These are phyloP conservation scores for Danionella cerebrum DNA, from an alignment of 2,113 vertebrate genomes.

Conservation along the genomic window DNA sequence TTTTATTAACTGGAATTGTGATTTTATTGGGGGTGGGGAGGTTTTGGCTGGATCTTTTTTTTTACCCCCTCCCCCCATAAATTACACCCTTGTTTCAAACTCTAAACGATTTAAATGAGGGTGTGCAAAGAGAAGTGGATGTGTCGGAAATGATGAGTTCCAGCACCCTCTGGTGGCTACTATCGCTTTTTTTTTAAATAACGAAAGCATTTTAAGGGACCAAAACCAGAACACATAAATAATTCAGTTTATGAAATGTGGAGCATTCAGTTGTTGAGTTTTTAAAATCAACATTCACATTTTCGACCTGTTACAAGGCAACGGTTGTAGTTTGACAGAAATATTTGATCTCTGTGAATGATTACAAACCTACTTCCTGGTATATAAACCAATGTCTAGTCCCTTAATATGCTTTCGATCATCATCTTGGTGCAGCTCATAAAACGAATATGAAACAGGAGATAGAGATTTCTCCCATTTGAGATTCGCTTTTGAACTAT, in stretches of 20 bases:
- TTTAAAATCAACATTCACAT: too few species aligned
- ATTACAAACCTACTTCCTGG: not conserved
- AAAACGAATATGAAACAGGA: conserved; percentile 7
- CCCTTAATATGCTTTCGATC: not conserved
- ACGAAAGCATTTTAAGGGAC: not conserved
- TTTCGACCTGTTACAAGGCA: too few species aligned
- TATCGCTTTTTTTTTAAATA: not conserved
- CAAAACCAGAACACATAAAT: not conserved
- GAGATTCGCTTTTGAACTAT: not conserved
- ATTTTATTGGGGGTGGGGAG: too few species aligned
- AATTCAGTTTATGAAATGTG: not conserved
- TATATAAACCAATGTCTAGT: not conserved
- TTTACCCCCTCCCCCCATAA: too few species aligned
- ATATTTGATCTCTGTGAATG: not conserved
- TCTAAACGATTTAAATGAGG: too few species aligned
- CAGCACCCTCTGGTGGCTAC: not conserved
- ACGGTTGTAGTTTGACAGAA: not conserved
- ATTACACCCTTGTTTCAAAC: too few species aligned
- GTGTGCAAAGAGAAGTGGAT: not conserved
- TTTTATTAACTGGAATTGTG: too few species aligned
- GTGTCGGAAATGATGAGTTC: not conserved
- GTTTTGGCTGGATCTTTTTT: too few species aligned
- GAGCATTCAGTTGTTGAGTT: too few species aligned
- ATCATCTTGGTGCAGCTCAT: not conserved
- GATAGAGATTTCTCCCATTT: not conserved